Conservation (phyloP, 2,797 vertebrate genomes). For the Acropternis orthonyx region DNA sequence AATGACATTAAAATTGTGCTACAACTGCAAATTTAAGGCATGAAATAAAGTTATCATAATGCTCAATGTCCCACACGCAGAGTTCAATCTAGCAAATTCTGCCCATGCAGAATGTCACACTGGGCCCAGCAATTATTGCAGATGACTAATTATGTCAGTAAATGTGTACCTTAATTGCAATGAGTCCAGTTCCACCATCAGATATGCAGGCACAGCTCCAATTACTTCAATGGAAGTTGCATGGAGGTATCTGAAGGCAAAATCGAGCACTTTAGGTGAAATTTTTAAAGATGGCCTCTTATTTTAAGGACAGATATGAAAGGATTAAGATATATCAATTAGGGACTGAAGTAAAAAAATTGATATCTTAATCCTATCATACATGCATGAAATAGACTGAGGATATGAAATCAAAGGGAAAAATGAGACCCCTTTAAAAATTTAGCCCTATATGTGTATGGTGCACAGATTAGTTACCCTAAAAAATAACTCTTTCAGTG, state of each 20-base stretch:
- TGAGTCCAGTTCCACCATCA: slow-evolving; percentile 66
- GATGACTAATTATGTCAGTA: slow-evolving; percentile 42
- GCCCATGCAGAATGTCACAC: slow-evolving; percentile 12
- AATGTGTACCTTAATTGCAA: slow-evolving; percentile 67
- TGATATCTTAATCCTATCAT: slow-evolving; percentile 59
- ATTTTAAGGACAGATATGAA: slow-evolving; percentile 44
- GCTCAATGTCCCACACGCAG: neutral
- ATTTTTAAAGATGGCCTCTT: slow-evolving; percentile 70
- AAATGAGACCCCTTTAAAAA: slow-evolving; percentile 68
- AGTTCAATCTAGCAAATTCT: neutral
- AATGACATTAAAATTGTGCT: neutral
- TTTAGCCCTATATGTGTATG: slow-evolving; percentile 10
- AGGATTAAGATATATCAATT: slow-evolving; percentile 52
- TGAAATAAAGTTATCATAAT: neutral
- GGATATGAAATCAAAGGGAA: slow-evolving; percentile 4
- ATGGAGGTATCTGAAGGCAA: slow-evolving; percentile 71
- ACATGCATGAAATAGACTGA: neutral
- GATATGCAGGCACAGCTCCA: slow-evolving; percentile 69
- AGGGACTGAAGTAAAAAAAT: neutral
- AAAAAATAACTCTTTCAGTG: neutral
- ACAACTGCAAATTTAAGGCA: neutral
- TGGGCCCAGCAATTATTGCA: slow-evolving; percentile 14
- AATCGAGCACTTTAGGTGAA: slow-evolving; percentile 67
- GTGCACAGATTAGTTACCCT: neutral
- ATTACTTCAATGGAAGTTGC: slow-evolving; percentile 69